These are phyloP conservation scores for Euwallacea similis DNA, from an alignment of 1,140 invertebrate genomes.

Conservation along the genomic window DNA sequence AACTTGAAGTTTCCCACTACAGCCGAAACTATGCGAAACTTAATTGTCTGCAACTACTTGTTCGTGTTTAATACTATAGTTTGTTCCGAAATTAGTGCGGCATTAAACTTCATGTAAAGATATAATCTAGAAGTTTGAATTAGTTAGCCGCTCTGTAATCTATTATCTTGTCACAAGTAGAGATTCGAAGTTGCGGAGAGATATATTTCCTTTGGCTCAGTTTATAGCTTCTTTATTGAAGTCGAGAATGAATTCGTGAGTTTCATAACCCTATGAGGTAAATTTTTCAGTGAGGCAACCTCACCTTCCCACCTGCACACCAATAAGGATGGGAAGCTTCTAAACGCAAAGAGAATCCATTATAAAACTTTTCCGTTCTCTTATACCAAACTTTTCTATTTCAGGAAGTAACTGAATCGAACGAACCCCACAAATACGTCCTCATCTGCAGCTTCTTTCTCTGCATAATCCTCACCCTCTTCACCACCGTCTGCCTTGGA, in stretches of 20 bases:
- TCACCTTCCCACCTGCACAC: too few relatives aligned
- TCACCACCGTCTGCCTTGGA: slow-evolving; percentile 37
- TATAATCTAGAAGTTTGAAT: not conserved
- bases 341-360: too few relatives aligned
- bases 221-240: too few relatives aligned
- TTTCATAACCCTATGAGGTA: too few relatives aligned
- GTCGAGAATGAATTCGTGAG: too few relatives aligned
- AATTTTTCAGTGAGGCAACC: too few relatives aligned
- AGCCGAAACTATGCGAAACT: slow-evolving; percentile 1
- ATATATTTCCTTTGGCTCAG: too few relatives aligned
- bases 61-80: slow-evolving; percentile 7
- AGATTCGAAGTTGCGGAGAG: too few relatives aligned
- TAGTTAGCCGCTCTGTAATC: not conserved
- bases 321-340: too few relatives aligned
- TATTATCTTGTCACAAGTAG: not conserved
- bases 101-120: not conserved
- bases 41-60: not conserved
- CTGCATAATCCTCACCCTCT: slow-evolving; percentile 36
- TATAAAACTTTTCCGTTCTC: not conserved
- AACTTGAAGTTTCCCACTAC: not conserved
- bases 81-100: slow-evolving; percentile 1
- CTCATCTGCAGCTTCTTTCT: slow-evolving; percentile 38
- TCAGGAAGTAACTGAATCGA: slow-evolving; percentile 21
- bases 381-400: slow-evolving; percentile 19
- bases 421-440: slow-evolving; percentile 38